Conservation (phyloP, 1,140 invertebrate species). For the Leptopilina boulardi region DNA sequence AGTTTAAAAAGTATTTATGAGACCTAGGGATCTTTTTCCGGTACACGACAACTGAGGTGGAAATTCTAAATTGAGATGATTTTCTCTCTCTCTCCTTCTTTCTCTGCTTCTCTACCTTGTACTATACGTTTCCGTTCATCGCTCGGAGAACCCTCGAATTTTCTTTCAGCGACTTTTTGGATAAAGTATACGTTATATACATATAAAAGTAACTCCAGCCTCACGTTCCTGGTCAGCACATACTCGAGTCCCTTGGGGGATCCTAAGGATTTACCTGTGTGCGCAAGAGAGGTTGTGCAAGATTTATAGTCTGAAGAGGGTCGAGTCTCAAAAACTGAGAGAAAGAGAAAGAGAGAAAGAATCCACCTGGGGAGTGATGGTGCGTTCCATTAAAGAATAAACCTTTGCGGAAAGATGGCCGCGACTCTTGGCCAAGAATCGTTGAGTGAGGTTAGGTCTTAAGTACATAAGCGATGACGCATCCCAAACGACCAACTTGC, state of each 20-base stretch:
- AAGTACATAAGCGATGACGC: neutral
- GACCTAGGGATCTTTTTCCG: no score
- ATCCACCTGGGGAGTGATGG: conserved; percentile 12
- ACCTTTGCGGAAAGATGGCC: neutral
- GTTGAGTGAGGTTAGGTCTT: conserved; percentile 6
- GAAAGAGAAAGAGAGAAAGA: no score
- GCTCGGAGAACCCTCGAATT: neutral
- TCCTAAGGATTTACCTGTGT: conserved; percentile 1
- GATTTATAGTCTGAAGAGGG: conserved; percentile 5
- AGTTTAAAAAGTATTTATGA: no score
- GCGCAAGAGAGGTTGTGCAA: neutral
- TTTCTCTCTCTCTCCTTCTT: no score
- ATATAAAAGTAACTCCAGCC: neutral
- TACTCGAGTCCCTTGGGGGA: neutral
- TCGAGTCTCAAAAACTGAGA: neutral
- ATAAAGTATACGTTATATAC: no score
- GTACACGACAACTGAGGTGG: no score
- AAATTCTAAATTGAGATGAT: no score
- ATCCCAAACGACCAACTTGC: conserved; percentile 9
- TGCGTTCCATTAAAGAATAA: conserved; percentile 9
- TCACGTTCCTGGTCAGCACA: conserved; percentile 10
- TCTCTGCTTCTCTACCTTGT: no score
- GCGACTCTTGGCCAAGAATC: no score
- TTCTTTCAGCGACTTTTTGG: neutral
- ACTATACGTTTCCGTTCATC: no score